Evolutionary conservation across 2,888 invertebrate genomes (phyloP), one percentile per base, ranked within the genome.

Genomic region (Doris montereyensis): DNA sequence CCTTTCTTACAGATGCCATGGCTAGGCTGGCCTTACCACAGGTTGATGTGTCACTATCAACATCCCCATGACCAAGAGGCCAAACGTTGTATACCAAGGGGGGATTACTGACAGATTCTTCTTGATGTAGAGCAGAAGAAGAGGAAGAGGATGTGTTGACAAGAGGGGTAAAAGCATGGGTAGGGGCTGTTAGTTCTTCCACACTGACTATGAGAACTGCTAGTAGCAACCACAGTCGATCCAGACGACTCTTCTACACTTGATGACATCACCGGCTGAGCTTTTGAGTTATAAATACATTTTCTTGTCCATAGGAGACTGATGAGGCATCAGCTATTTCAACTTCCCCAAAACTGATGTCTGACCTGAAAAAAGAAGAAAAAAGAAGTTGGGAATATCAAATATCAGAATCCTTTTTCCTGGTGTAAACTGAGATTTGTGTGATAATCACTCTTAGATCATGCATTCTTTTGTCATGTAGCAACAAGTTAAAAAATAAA

Each of bases 101-200:
- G 1, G 41, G 32, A 34, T 74, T 75, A 13, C 57, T 65, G 32
- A 60, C 26, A 34, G 65, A 28, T 35, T 76, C 76, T 67, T 81
- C 78, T n/a, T 81, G 78, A 81, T 85, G 83, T 77, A 87, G 87
- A 26, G 83, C 58, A 26, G 77, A 41, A 28, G 79, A 76, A n/a
- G 76, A 76, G 8, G 80, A 80, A 10, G 80, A 73, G 13, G 73
- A 35, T 28, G 71, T 76, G 32, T 70, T 60, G 32, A n/a, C 21
- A 57, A 60, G 32, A 34, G 21, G 24, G 0, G 62, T 70, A 17
- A 73, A 60, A 34, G 68, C 21, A 30, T 75, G 74, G 70, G 65
- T 57, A 8, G 75, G 79, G 79, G 52, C 79, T 79, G 17, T 76
- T 76, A 26, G 76, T 71, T 13, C 76, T 70, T 1, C 67, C 76